Evolutionary conservation across 2,888 invertebrate genomes (phyloP).

Genomic region (Synanthedon vespiformis): DNA sequence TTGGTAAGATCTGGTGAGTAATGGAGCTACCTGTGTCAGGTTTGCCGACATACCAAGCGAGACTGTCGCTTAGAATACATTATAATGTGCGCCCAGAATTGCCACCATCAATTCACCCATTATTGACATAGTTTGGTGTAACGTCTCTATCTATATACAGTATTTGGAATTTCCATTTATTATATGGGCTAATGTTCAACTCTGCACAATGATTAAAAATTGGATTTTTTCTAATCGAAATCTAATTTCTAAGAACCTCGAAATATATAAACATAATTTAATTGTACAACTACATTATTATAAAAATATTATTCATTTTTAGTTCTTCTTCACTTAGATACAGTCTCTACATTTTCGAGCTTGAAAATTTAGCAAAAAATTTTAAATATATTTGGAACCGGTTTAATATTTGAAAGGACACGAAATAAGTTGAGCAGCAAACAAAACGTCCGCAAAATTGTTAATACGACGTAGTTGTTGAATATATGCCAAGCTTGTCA

Average conservation of each 20-base stretch:
- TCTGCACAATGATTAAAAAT: no score
- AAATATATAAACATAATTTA: no score
- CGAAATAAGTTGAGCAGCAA: neutral
- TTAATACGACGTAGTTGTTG: conserved; percentile 16
- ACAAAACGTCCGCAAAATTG: neutral
- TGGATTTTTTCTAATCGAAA: no score
- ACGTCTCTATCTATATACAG: conserved; percentile 3
- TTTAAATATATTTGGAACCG: neutral
- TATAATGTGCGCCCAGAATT: conserved; percentile 3
- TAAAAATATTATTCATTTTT: no score
- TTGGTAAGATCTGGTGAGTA: conserved; percentile 8
- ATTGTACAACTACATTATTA: no score
- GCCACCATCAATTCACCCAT: conserved; percentile 15
- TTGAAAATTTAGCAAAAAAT: neutral
- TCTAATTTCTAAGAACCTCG: no score
- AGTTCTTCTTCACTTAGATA: no score
- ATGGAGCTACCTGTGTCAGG: conserved; percentile 11
- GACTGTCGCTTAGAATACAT: conserved; percentile 12
- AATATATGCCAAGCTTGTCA: conserved; percentile 27
- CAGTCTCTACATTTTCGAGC: neutral
- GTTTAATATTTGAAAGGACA: neutral
- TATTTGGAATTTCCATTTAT: neutral
- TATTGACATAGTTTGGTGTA: conserved; percentile 11
- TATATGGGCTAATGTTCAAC: no score
- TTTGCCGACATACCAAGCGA: conserved; percentile 7